Evolutionary conservation across 2,888 invertebrate species (phyloP).

Genomic region (Hermaeophaga mercurialis): DNA sequence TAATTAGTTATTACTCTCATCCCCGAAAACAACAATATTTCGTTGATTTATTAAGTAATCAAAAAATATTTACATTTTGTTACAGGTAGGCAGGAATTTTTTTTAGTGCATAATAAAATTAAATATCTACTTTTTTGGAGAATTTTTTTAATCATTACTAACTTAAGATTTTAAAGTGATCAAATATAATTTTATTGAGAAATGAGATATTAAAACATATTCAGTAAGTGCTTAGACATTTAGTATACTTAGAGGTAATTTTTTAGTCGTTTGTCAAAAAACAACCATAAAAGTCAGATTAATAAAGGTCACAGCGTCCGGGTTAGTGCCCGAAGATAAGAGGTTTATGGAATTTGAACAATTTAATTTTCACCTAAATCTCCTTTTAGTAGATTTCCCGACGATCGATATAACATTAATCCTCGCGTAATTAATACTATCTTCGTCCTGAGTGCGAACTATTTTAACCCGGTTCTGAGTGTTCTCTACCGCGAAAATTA

Average conservation of each 20-base stretch:
- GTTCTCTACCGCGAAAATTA: slow-evolving; percentile 24
- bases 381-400: slow-evolving; percentile 43
- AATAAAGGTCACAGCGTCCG: slow-evolving; percentile 23
- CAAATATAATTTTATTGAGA: no score
- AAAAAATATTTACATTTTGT: no score
- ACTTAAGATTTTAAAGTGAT: no score
- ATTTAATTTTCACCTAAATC: slow-evolving; percentile 47
- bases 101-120: no score
- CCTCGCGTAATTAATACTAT: slow-evolving; percentile 56
- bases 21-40: no score
- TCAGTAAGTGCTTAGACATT: not conserved
- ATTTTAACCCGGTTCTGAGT: slow-evolving; percentile 43
- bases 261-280: slow-evolving; percentile 15
- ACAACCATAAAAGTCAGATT: slow-evolving; percentile 18
- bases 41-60: no score
- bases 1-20: no score
- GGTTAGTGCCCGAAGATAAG: slow-evolving; percentile 30
- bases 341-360: slow-evolving; percentile 44
- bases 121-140: no score
- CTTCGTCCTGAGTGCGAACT: slow-evolving; percentile 53
- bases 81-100: no score
- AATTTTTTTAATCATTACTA: no score
- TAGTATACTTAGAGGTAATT: not conserved
- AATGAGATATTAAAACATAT: no score
- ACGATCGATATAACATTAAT: slow-evolving; percentile 52